Conservation (phyloP, 2,113 vertebrate species). For the Odobenus rosmarus region DNA sequence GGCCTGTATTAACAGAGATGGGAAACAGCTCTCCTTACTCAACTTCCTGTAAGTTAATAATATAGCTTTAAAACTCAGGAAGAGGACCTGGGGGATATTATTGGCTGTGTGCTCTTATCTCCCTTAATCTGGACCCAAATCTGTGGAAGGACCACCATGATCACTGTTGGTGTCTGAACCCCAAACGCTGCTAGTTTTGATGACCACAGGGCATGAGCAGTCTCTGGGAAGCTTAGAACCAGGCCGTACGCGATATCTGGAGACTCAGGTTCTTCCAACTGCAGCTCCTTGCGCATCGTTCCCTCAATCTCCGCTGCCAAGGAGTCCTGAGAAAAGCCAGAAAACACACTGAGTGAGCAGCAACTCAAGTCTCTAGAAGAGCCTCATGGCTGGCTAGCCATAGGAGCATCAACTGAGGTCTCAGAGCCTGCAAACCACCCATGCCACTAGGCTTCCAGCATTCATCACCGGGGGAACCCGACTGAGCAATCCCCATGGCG, state of each 20-base stretch:
- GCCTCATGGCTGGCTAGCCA: rapidly evolving
- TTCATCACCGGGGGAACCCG: rapidly evolving
- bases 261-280: slow-evolving; percentile 94
- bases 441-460: too few relatives aligned
- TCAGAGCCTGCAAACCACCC: neutral
- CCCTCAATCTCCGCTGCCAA: slow-evolving; percentile 99
- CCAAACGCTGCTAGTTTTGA: rapidly evolving
- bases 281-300: slow-evolving; percentile 97
- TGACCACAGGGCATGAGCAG: rapidly evolving
- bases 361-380: neutral
- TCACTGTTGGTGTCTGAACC: too few relatives aligned
- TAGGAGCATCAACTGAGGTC: neutral
- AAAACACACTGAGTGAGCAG: neutral
- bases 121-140: neutral
- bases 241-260: slow-evolving; percentile 89
- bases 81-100: neutral
- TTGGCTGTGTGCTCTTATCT: neutral
- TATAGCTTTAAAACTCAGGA: neutral
- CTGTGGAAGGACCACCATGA: neutral
- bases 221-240: neutral
- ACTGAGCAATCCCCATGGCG: rapidly evolving
- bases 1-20: neutral
- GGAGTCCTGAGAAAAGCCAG: slow-evolving; percentile 91
- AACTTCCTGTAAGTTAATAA: neutral
- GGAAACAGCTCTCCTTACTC: neutral